Evolutionary conservation across 2,888 invertebrate genomes (phyloP), one percentile per base, ranked within the genome.

Genomic region (Tribolium freemani): DNA sequence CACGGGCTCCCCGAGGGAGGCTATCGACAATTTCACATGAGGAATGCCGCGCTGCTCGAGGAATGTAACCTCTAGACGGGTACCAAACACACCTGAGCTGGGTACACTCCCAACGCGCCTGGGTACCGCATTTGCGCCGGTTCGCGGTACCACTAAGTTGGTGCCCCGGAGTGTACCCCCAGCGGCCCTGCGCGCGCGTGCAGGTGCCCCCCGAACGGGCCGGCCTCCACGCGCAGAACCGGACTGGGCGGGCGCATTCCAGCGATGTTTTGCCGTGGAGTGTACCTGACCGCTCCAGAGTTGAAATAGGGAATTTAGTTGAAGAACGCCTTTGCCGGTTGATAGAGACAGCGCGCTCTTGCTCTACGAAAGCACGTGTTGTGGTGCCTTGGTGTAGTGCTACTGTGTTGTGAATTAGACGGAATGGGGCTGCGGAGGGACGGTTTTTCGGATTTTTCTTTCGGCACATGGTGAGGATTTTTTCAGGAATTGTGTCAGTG

Each of bases 81-180:
- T 84, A 84, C 82, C 80, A 83, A 85, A 86, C 86, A 86, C 87
- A 87, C 87, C 87, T 87, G 87, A 86, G 86, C 84, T 83, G 80
- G 74, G 84, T 86, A 86, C 84, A 86, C 64, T 84, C 84, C 26
- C 56, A 31, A 73, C 10, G 2, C 38, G 38, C 38, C 5, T 1
- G 1, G 38, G 8, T 38, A 26, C 26, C 26, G 5, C 38, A 1
- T 5, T 9, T 9, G 38, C 8, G 38, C 3, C 8, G 38, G 38
- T 3, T 9, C 38, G 9, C 9, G n/a, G 38, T 38, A 38, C 78
- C 77, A 76, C 75, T 78, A 77, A 79, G 75, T 77, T 81, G 79
- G 54, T 60, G 10, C 26, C 63, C 38, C 54, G 54, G 82, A 82
- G 54, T 85, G 84, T 85, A 85, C 84, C 72, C 71, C 74, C 78